phyloP scores from a whole-genome alignment of 2,797 vertebrate species.

The Spinibarbus caldwelli region DNA sequence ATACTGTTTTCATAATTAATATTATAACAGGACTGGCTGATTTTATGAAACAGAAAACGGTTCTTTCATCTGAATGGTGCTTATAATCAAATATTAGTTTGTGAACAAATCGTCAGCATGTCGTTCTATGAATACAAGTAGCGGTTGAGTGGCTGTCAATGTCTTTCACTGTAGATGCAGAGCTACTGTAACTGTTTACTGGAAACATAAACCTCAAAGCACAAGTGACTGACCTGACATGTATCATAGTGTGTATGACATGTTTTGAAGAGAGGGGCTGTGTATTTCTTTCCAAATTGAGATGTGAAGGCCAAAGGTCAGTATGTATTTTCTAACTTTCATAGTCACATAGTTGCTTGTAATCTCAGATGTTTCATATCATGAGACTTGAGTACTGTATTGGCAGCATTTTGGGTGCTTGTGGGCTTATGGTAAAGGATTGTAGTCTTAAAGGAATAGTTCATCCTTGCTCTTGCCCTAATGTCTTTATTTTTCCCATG shows the following conservation, averaged over 20 bases:
- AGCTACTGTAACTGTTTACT: slow-evolving; percentile 42
- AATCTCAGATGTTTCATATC: slow-evolving; percentile 7
- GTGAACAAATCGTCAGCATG: slow-evolving; percentile 25
- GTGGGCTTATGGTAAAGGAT: not conserved
- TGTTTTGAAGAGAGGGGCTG: not conserved
- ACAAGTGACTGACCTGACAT: slow-evolving; percentile 6
- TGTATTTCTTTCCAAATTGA: too few relatives aligned
- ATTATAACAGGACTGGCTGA: not conserved
- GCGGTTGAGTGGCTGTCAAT: slow-evolving; percentile 15
- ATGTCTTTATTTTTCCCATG: too few relatives aligned
- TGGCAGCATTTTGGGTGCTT: too few relatives aligned
- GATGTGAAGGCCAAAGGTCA: not conserved
- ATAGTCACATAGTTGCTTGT: slow-evolving; percentile 3
- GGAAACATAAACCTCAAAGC: slow-evolving; percentile 18
- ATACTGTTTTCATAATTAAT: not conserved
- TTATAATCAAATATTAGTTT: slow-evolving; percentile 27
- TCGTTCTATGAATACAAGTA: not conserved
- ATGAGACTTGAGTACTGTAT: not conserved
- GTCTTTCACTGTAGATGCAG: slow-evolving; percentile 43
- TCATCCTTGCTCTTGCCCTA: not conserved
- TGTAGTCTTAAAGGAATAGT: not conserved
- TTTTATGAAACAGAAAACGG: not conserved
- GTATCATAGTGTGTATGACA: not conserved
- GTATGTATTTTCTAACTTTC: not conserved
- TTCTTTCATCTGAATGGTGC: slow-evolving; percentile 21